phyloP scores from a whole-genome alignment of 2,888 invertebrate species.

The Papilio protenor region DNA sequence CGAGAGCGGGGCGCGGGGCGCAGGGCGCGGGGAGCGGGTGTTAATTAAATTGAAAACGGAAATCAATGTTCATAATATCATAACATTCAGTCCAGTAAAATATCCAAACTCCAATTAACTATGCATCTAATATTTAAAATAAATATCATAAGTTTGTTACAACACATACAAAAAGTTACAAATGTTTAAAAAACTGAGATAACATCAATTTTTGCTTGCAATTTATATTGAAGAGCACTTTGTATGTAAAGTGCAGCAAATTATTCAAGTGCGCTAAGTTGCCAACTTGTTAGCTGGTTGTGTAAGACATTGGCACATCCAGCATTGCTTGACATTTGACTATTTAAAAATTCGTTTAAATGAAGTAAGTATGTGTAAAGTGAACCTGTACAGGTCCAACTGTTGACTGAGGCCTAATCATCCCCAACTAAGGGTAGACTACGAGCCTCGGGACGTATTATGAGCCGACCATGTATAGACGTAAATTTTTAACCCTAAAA shows the following conservation, averaged over 20 bases:
- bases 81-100: not conserved
- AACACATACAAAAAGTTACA: not conserved
- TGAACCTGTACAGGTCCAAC: no score
- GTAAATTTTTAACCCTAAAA: no score
- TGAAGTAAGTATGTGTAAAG: not conserved
- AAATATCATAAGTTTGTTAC: not conserved
- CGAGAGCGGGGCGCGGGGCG: not conserved
- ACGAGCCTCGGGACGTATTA: not conserved
- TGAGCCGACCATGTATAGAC: not conserved
- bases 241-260: not conserved
- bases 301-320: not conserved
- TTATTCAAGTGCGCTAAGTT: not conserved
- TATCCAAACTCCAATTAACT: no score
- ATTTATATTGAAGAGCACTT: not conserved
- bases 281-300: conserved; percentile 7
- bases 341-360: not conserved
- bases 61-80: not conserved
- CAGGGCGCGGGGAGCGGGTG: no score
- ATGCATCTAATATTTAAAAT: not conserved
- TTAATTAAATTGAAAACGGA: not conserved
- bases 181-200: not conserved
- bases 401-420: no score
- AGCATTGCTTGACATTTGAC: not conserved
- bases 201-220: not conserved
- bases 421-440: no score